Conservation (phyloP, 2,113 vertebrate genomes). For the Pelodiscus sinensis region DNA sequence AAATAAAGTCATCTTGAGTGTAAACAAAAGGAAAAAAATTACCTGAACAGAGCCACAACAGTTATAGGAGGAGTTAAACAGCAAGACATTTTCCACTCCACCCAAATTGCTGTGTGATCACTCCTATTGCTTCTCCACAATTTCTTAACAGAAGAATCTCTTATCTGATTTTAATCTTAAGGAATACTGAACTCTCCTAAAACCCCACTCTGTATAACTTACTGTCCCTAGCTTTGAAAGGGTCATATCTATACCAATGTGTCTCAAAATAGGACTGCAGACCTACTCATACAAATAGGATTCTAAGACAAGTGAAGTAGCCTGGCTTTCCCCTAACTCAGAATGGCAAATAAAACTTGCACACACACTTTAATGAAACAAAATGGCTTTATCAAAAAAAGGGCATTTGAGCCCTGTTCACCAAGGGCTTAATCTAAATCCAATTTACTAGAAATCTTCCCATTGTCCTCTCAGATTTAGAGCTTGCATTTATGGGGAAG, state of each 20-base stretch:
- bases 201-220: background rate
- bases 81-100: background rate
- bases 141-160: background rate
- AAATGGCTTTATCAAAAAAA: background rate
- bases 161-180: background rate
- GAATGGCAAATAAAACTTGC: no score
- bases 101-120: background rate
- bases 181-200: background rate
- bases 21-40: background rate
- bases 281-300: background rate
- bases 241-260: background rate
- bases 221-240: background rate
- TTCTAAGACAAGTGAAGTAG: background rate
- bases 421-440: background rate
- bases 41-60: background rate
- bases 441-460: background rate
- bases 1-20: background rate
- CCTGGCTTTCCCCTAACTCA: background rate
- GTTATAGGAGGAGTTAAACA: no score
- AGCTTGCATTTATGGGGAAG: background rate
- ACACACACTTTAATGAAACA: background rate
- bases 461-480: background rate
- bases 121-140: background rate
- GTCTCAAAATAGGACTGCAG: accelerated
- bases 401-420: no score